Evolutionary conservation across 2,797 vertebrate species (phyloP).

Genomic region (Brachyrhaphis roseni): DNA sequence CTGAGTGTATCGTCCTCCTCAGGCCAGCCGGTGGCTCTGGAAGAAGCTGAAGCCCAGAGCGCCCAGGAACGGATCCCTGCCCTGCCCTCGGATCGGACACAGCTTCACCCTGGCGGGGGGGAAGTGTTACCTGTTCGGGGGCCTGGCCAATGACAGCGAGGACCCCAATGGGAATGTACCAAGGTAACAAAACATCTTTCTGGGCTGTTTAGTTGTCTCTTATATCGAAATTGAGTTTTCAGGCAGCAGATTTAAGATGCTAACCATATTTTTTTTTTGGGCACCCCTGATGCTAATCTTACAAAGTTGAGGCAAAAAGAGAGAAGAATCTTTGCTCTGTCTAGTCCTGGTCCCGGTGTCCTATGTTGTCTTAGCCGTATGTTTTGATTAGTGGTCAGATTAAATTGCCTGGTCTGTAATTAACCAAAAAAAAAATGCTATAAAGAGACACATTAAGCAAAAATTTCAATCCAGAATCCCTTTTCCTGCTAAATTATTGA

Average conservation of each 20-base stretch:
- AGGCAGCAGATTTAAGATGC: not conserved
- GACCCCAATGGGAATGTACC: constrained; percentile 95
- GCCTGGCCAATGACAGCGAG: constrained; percentile 95
- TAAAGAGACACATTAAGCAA: no score
- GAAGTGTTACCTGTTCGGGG: constrained; percentile 96
- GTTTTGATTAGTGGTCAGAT: no score
- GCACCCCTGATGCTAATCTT: not conserved
- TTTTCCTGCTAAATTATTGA: no score
- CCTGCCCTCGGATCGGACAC: constrained; percentile 95
- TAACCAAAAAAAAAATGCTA: no score
- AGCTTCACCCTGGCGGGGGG: constrained; percentile 93
- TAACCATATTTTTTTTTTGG: not conserved
- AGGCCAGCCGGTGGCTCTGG: constrained; percentile 98
- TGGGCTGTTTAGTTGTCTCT: not conserved
- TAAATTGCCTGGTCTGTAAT: no score
- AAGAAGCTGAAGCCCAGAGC: constrained; percentile 93
- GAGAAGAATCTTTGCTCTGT: not conserved
- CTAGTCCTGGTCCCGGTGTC: not conserved
- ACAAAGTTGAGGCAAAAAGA: not conserved
- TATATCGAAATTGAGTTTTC: not conserved
- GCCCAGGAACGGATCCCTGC: constrained; percentile 84
- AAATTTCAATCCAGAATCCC: no score
- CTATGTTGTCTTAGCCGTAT: no score
- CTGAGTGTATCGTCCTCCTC: not conserved
- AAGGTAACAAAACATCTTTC: constrained; percentile 75